phyloP scores from a whole-genome alignment of 1,140 invertebrate genomes.

The Drosophila pseudoananassae region DNA sequence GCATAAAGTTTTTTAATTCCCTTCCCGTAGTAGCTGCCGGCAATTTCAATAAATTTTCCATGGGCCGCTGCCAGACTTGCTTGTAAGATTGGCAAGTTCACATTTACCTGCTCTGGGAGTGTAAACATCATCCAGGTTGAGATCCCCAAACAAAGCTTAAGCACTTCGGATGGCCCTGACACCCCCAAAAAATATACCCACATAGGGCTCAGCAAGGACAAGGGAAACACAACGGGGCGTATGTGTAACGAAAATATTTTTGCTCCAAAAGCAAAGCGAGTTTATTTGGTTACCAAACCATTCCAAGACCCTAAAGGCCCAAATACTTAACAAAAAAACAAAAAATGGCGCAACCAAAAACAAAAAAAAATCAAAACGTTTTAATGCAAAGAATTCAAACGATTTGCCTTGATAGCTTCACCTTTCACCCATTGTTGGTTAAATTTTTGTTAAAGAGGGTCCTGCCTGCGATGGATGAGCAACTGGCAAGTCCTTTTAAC shows the following conservation, averaged over 20 bases:
- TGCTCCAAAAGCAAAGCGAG: slow-evolving; percentile 67
- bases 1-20: slow-evolving; percentile 65
- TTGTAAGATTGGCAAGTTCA: slow-evolving; percentile 19
- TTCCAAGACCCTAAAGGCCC: slow-evolving; percentile 34
- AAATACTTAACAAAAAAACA: slow-evolving; percentile 24
- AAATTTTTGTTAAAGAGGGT: slow-evolving; percentile 27
- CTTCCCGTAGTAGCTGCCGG: not conserved
- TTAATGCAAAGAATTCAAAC: slow-evolving; percentile 73
- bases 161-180: slow-evolving; percentile 28
- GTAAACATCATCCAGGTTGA: slow-evolving; percentile 47
- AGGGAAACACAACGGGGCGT: slow-evolving; percentile 45
- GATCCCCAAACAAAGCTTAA: slow-evolving; percentile 45
- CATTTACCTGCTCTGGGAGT: slow-evolving; percentile 17
- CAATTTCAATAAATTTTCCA: slow-evolving; percentile 22
- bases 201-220: slow-evolving; percentile 6
- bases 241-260: slow-evolving; percentile 78
- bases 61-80: not conserved
- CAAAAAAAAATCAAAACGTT: slow-evolving; percentile 74
- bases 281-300: slow-evolving; percentile 78
- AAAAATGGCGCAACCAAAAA: slow-evolving; percentile 46
- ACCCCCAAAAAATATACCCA: slow-evolving; percentile 15
- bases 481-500: slow-evolving; percentile 8
- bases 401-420: slow-evolving; percentile 62
- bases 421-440: slow-evolving; percentile 18
- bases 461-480: slow-evolving; percentile 14